Evolutionary conservation across 2,113 vertebrate species (phyloP).

Genomic region (Corythornis madagascariensis): DNA sequence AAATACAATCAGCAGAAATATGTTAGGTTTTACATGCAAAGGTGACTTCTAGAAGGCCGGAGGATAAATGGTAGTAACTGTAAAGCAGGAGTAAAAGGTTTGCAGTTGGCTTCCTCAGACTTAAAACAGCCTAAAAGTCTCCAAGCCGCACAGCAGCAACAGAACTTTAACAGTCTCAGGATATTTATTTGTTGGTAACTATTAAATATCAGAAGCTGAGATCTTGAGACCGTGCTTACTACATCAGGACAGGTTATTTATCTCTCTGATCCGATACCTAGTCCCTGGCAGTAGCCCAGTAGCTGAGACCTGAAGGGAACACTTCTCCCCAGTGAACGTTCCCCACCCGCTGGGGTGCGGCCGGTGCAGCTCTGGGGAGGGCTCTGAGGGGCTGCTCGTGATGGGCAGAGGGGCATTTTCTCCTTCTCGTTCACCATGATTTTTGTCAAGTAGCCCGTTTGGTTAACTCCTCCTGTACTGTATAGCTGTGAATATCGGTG

Average conservation of each 20-base stretch:
- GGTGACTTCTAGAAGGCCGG: conserved; percentile 11
- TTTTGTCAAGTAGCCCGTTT: conserved; percentile 5
- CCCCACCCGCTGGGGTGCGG: not conserved
- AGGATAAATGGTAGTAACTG: conserved; percentile 1
- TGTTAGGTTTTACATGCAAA: conserved; percentile 33
- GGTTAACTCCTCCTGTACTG: conserved; percentile 21
- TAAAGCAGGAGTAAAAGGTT: not conserved
- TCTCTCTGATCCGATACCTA: conserved; percentile 1
- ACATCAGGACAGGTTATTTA: not conserved
- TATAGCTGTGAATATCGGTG: not conserved
- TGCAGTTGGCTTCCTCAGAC: not conserved
- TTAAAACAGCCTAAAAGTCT: not conserved
- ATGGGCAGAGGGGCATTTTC: not conserved
- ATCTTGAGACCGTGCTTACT: not conserved
- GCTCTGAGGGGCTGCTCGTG: not conserved
- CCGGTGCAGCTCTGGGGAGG: not conserved
- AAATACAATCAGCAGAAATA: conserved; percentile 42
- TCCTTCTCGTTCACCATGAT: not conserved
- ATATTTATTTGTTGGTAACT: not conserved
- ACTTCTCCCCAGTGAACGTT: not conserved
- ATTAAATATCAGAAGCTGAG: not conserved
- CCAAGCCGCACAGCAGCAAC: not conserved
- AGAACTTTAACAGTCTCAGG: not conserved
- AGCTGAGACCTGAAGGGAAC: not conserved
- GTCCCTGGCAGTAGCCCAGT: not conserved